phyloP scores from a whole-genome alignment of 2,888 invertebrate species.

The Rotaria magnacalcarata region DNA sequence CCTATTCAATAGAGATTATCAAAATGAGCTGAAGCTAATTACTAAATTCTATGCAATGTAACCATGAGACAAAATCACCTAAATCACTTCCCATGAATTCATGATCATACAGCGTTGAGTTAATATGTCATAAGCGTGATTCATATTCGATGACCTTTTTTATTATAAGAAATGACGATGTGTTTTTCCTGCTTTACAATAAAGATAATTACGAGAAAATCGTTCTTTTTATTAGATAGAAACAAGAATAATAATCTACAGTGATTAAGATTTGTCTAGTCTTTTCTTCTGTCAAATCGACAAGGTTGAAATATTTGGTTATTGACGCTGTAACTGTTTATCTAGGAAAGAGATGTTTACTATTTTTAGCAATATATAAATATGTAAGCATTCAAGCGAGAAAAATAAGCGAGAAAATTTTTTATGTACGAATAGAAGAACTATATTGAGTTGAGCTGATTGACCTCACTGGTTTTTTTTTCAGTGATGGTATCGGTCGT shows the following conservation, averaged over 20 bases:
- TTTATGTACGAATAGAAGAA: not conserved
- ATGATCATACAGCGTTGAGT: not conserved
- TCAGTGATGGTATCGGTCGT: not conserved
- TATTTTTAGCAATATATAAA: not conserved
- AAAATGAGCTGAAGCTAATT: too few species aligned
- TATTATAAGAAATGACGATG: not conserved
- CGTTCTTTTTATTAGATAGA: not conserved
- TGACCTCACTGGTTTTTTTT: not conserved
- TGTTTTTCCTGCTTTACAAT: not conserved
- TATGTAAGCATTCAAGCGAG: too few species aligned
- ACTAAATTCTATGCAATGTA: too few species aligned
- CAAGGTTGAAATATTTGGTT: not conserved
- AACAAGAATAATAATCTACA: not conserved
- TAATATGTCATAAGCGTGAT: not conserved
- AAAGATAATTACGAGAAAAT: not conserved
- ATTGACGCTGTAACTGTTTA: not conserved
- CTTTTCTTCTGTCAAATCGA: not conserved
- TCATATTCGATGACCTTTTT: not conserved
- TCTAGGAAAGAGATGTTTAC: not conserved
- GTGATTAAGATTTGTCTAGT: not conserved
- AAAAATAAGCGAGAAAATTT: too few species aligned
- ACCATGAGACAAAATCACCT: too few species aligned
- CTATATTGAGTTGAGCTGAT: not conserved
- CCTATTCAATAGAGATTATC: too few species aligned
- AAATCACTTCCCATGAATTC: not conserved